Evolutionary conservation across 2,113 vertebrate species (phyloP).

Genomic region (Poeciliopsis retropinna): DNA sequence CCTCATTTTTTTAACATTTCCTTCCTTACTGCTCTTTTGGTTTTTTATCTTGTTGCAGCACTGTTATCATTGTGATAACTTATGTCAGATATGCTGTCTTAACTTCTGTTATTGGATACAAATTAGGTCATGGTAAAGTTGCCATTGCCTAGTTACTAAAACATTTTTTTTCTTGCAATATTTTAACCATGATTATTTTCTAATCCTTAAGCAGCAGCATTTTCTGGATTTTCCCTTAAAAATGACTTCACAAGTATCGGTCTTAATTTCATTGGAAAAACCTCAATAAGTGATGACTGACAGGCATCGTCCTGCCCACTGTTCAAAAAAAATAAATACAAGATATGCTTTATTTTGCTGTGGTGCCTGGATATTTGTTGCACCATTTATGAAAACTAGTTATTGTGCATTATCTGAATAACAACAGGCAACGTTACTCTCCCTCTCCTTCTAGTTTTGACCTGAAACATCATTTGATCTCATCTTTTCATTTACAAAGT

Average conservation of each 20-base stretch:
- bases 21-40: background rate
- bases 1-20: conserved; percentile 4
- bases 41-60: background rate
- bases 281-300: background rate
- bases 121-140: too few species aligned
- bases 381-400: background rate
- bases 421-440: background rate
- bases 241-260: too few species aligned
- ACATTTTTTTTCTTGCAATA: too few species aligned
- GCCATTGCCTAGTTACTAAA: too few species aligned
- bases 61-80: background rate
- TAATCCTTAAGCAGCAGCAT: too few species aligned
- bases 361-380: background rate
- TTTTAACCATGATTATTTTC: too few species aligned
- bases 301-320: background rate
- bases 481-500: background rate
- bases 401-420: background rate
- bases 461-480: background rate
- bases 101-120: too few species aligned
- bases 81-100: background rate
- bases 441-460: background rate
- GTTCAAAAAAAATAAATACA: background rate
- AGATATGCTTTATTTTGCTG: background rate
- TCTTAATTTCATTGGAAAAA: too few species aligned
- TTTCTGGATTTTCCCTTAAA: too few species aligned